Base-by-base conservation (phyloP, 2,888 invertebrate species). In the Amphiduros pacificus region DNA sequence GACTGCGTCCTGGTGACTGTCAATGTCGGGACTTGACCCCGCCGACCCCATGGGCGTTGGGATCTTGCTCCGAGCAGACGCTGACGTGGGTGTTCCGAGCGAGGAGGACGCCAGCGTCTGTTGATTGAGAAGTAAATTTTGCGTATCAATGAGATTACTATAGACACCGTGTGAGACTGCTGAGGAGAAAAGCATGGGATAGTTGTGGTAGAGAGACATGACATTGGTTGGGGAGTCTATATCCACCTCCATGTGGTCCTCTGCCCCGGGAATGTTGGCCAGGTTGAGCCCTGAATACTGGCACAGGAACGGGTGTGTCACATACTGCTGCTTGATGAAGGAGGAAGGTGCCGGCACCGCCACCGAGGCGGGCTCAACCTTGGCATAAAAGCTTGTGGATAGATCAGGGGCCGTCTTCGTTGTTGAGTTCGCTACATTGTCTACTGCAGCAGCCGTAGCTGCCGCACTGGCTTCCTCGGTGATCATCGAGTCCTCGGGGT, bases 241-340 rank as follows among this genome's bases (percentile, higher is more conserved):
- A 32, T 56, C 61, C 55, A 61, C 52, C 29, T 51, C 54, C 55
- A 51, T 54, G 31, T 40, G 29, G 3, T 32, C 26, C 24, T 54
- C 54, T 17, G 54, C 29, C n/a, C 20, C 31, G 4, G 61, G 61
- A 50, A 61, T 61, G 51, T 50, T 61, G 51, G 55, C 40, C 27
- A 61, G 40, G 27, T 61, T 55, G 24, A 61, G 32, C n/a, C 61
- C 56, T 26, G 55, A 29, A 29, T 61, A 61, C 27, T 48, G 58
- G 24, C 48, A 17, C 4, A 51, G 32, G 20, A 58, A 17, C 24
- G 49, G 49, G 50, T 50, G 36, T 17, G 49, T 58, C 17, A 32
- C 14, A 27, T 32, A 58, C 32, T 58, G 58, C n/a, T 51, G 51
- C 9, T 41, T 28, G 11, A 48, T n/a, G 24, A 32, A n/a, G 6